Evolutionary conservation across 30 jellyfish, hydroid and myxozoan genomes (phyloP).

Genomic region (Rhopilema esculentum): DNA sequence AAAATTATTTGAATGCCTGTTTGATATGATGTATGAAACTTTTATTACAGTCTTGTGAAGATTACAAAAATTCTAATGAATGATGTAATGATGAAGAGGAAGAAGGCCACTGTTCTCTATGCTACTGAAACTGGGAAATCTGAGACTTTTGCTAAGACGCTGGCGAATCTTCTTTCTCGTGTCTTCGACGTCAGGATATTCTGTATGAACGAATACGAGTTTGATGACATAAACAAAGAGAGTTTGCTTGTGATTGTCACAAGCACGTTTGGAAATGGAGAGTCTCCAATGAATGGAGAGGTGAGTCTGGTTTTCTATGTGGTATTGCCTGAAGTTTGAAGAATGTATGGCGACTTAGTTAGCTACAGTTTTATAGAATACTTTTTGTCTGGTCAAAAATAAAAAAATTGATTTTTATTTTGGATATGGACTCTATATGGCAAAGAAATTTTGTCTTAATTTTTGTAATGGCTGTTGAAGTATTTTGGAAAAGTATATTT

Average conservation of each 20-base stretch:
- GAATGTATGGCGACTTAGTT: too few relatives aligned
- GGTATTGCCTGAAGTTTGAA: too few relatives aligned
- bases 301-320: not conserved
- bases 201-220: conserved; percentile 80
- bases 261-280: conserved; percentile 86
- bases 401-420: too few relatives aligned
- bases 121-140: conserved; percentile 91
- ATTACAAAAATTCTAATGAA: conserved; percentile 36
- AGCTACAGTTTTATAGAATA: too few relatives aligned
- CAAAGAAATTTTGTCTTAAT: too few relatives aligned
- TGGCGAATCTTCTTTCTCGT: conserved; percentile 46
- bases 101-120: conserved; percentile 66
- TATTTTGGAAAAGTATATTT: too few relatives aligned
- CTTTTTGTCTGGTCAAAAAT: not conserved
- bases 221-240: conserved; percentile 24
- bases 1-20: too few relatives aligned
- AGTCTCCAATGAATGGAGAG: conserved; percentile 88
- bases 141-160: conserved; percentile 70
- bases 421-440: too few relatives aligned
- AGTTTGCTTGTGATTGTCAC: conserved; percentile 63
- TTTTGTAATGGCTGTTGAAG: too few relatives aligned
- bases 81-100: conserved; percentile 49
- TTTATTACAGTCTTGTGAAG: conserved; percentile 31
- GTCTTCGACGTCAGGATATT: conserved; percentile 75
- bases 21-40: too few relatives aligned